Conservation (phyloP, 2,888 invertebrate species). For the Aphodius sticticus region DNA sequence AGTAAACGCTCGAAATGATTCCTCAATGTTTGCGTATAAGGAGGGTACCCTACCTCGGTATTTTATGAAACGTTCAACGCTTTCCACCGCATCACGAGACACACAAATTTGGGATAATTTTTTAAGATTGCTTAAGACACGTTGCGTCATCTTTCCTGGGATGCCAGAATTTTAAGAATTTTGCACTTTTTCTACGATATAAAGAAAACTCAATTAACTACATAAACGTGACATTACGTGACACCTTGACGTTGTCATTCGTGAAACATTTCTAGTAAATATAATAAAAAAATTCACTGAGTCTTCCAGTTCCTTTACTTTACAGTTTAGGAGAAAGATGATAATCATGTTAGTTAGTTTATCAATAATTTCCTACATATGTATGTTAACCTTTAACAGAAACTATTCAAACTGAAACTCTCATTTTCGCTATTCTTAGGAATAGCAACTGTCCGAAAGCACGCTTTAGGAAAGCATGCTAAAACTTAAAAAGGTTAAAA, state of each 20-base stretch:
- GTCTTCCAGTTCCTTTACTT: too few relatives aligned
- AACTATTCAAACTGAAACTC: too few relatives aligned
- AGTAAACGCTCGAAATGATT: background rate
- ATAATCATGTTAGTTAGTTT: too few relatives aligned
- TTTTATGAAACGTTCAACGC: background rate
- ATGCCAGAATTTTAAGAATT: background rate
- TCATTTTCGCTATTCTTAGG: too few relatives aligned
- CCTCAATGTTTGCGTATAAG: background rate
- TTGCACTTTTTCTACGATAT: background rate
- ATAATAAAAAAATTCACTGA: too few relatives aligned
- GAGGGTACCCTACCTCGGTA: background rate
- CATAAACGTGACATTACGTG: background rate
- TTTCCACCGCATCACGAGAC: background rate
- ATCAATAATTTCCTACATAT: too few relatives aligned
- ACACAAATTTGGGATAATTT: background rate
- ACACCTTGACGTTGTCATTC: background rate
- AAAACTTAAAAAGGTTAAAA: background rate
- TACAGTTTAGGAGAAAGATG: too few relatives aligned
- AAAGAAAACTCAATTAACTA: background rate
- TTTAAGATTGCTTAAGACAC: background rate
- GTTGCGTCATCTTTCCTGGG: background rate
- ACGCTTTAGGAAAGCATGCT: too few relatives aligned
- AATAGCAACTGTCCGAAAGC: too few relatives aligned
- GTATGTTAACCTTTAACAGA: too few relatives aligned
- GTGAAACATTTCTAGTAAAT: too few relatives aligned